These are phyloP conservation scores for Myodes glareolus DNA, from an alignment of 2,113 vertebrate genomes.

Conservation along the genomic window DNA sequence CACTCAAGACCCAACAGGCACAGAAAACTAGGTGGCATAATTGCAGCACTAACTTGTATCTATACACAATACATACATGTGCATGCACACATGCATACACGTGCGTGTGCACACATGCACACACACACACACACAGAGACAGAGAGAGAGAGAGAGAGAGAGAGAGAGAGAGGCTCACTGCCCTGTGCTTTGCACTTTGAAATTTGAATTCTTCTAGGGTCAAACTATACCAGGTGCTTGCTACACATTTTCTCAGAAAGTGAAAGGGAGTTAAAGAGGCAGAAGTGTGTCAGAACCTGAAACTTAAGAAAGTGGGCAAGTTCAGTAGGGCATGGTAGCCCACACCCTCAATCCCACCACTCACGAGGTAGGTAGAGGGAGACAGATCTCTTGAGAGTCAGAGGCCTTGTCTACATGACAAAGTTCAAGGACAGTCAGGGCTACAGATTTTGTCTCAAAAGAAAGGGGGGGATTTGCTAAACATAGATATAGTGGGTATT, in stretches of 20 bases:
- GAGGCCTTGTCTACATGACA: not conserved
- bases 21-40: not conserved
- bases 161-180: not conserved
- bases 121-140: no score
- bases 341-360: not conserved
- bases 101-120: fast-evolving
- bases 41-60: not conserved
- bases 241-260: not conserved
- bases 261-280: not conserved
- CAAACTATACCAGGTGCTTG: not conserved
- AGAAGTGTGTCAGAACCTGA: not conserved
- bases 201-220: not conserved
- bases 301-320: not conserved
- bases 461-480: not conserved
- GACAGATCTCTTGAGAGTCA: not conserved
- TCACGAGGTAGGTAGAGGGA: not conserved
- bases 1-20: not conserved
- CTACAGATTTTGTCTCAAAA: not conserved
- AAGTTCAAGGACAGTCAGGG: not conserved
- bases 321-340: not conserved
- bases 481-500: not conserved
- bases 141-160: no score
- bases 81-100: not conserved
- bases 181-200: not conserved
- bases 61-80: not conserved